These are phyloP conservation scores for Hydrozoanthus gracilis DNA, from an alignment of 92 coral and sea anemone species.

Conservation along the genomic window DNA sequence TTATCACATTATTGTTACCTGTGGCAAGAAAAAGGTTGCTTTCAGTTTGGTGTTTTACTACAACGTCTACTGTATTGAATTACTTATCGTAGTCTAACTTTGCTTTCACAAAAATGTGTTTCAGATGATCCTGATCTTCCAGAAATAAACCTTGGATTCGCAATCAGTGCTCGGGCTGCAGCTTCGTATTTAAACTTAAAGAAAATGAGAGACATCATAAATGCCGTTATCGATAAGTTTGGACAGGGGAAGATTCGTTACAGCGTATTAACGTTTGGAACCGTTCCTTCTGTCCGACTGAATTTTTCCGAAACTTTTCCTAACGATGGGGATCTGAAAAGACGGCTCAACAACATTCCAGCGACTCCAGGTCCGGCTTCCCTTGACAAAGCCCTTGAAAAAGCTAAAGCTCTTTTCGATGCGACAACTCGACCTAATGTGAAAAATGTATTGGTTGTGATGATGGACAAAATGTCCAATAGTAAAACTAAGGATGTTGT, in stretches of 20 bases:
- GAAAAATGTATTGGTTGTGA: slow-evolving; percentile 77
- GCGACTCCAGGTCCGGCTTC: slow-evolving; percentile 61
- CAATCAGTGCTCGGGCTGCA: slow-evolving; percentile 77
- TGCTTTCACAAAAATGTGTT: background rate
- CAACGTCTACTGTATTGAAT: background rate
- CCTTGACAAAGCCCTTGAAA: slow-evolving; percentile 72
- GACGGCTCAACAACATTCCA: background rate
- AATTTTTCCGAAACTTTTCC: slow-evolving; percentile 68
- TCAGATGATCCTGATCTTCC: slow-evolving; percentile 54
- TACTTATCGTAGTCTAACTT: background rate
- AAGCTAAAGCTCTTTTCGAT: slow-evolving; percentile 75
- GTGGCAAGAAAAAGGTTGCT: too few relatives aligned
- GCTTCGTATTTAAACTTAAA: slow-evolving; percentile 62
- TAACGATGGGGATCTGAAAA: slow-evolving; percentile 33
- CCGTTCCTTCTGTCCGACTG: slow-evolving; percentile 66
- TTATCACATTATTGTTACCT: too few relatives aligned
- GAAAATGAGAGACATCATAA: slow-evolving; percentile 73
- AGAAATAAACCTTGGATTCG: slow-evolving; percentile 84
- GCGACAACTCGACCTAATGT: slow-evolving; percentile 68
- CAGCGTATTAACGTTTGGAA: slow-evolving; percentile 81
- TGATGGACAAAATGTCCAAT: slow-evolving; percentile 73
- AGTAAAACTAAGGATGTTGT: slow-evolving; percentile 51
- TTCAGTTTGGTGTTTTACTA: background rate
- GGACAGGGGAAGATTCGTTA: slow-evolving; percentile 78
- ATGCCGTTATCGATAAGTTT: slow-evolving; percentile 68